Evolutionary conservation across 2,888 invertebrate genomes (phyloP), one percentile per base, ranked within the genome.

Genomic region (Lasioglossum calceatum): DNA sequence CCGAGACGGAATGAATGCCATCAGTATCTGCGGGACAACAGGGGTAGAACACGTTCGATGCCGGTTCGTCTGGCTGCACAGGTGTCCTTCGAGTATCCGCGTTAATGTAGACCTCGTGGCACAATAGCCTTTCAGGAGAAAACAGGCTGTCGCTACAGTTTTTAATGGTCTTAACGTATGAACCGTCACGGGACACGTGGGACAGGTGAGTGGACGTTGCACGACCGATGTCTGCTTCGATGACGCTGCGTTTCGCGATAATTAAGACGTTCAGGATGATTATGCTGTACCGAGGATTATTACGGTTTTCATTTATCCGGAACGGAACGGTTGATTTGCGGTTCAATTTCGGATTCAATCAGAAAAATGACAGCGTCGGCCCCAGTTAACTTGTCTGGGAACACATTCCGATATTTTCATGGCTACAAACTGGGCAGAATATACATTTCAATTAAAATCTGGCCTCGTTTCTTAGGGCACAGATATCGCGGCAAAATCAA

Each of bases 101-200:
- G 54, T 72, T 73, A 73, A 81, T 58, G 78, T 61, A 64, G 73
- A 79, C 73, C 73, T 79, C 73, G 47, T 10, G 70, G 16, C 73
- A 85, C 81, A 86, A 84, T 85, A 42, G 19, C 75, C 64, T 81
- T 81, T 64, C 76, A 44, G 39, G 42, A 44, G 67, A 74, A 72
- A 70, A 81, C 83, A 58, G 73, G 77, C 71, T 42, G 54, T 44
- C 75, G 72, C 39, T 23, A 71, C 71, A 36, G 36, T 85, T 84
- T 81, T 72, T 85, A 76, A 76, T 61, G 72, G 70, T 75, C 64
- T 75, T 54, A 42, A 50, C 78, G 61, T 32, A 67, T 50, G 42
- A 23, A 61, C 70, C 70, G 39, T 70, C 76, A 42, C 27, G 64
- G 36, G 23, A 74, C 81, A 23, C 27, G 36, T 81, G 64, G 32